Base-by-base conservation (phyloP, 1,140 invertebrate genomes). In the Bursaphelenchus mucronatus region DNA sequence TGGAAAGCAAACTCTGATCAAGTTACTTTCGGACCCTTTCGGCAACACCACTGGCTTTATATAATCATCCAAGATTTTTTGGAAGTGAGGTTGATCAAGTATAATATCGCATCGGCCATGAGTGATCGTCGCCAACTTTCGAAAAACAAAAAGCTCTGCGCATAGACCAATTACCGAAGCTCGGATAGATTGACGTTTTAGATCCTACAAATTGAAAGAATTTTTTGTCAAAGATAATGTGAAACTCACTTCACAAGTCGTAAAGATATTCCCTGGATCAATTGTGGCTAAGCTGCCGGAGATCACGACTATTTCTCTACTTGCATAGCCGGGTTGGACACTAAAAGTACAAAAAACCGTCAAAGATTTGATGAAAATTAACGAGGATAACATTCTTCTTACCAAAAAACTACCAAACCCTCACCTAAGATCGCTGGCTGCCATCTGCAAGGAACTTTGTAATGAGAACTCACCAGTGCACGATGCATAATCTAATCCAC, bases 251-350 rank as follows among this genome's bases (percentile, higher is more conserved):
- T 90, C 85, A 78, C 96, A 89, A 8, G 92, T 95, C 61, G 86
- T 85, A 70, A 87, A 88, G 39, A 97, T 94, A 78, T 97, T 91
- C 21, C 89, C 87, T 19, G 94, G 94, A 85, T 98, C 94, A 84
- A 94, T 96, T 1, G 92, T 94, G 1, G 94, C 96, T 39, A 97
- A 85, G 76, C 91, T 94, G 0, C 90, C 92, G 85, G 92, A 88
- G 10, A 97, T 87, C 6, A 96, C 84, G 1, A 83, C 46, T 15
- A 96, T 86, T 84, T 97, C 92, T 76, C 92, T 85, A 65, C 92
- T 96, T 0, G 92, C 90, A 84, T 98, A 93, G 1, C 88, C 86
- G 3, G 94, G 94, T 75, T 97, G 86, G 58, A 92, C 86, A 80
- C 89, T 85, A 58, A 39, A 77, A 71, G 52, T 41, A 62, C 49